These are phyloP conservation scores for Blomia tropicalis DNA, from an alignment of 2,888 invertebrate species.

Conservation along the genomic window DNA sequence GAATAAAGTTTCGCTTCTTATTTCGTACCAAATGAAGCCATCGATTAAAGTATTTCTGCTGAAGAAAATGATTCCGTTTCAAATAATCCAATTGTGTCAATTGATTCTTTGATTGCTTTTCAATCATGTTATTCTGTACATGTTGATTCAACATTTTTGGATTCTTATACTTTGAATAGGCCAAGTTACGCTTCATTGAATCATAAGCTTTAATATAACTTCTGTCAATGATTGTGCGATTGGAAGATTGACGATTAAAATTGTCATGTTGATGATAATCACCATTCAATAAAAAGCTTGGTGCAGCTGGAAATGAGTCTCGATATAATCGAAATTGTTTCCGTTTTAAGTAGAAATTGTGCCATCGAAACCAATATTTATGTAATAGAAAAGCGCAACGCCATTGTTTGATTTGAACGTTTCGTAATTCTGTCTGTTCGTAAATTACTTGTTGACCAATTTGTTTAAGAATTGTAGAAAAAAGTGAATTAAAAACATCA, in stretches of 20 bases:
- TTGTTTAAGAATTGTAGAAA: background rate
- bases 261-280: background rate
- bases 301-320: constrained; percentile 18
- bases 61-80: background rate
- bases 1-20: background rate
- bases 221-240: background rate
- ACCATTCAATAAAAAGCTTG: background rate
- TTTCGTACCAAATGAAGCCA: background rate
- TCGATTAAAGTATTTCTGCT: background rate
- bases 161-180: background rate
- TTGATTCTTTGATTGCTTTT: background rate
- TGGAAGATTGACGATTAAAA: background rate
- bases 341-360: background rate
- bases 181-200: background rate
- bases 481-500: background rate
- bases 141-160: background rate
- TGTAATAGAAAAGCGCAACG: background rate
- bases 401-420: background rate
- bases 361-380: constrained; percentile 14
- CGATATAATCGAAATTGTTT: background rate
- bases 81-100: background rate
- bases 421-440: background rate
- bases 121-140: background rate
- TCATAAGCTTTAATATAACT: background rate
- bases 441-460: background rate